Percentiles rank a stretch among this genome's conserved stretches.
Conservation (phyloP, 35 echinoderm and acorn worm species). For the Patiria miniata region DNA sequence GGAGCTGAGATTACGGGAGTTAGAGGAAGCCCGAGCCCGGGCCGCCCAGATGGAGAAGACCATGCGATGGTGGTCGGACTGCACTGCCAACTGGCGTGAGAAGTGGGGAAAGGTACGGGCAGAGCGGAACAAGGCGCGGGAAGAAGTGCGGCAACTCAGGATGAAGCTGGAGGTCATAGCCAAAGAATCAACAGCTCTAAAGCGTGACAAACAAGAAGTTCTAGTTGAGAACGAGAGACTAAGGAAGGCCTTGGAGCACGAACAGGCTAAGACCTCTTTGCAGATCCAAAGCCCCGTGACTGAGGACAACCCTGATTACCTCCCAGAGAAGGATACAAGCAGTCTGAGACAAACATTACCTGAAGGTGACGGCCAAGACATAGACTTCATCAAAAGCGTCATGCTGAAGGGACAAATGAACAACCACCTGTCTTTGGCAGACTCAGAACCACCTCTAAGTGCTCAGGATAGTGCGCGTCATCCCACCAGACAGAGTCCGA, state of each 20-base stretch:
- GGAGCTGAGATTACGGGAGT: slow-evolving; percentile 75
- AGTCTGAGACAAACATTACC: slow-evolving; percentile 5
- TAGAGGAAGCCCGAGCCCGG: slow-evolving; percentile 81
- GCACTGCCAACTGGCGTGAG: slow-evolving; percentile 94
- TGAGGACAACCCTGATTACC: slow-evolving; percentile 34
- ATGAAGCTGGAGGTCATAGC: slow-evolving; percentile 86
- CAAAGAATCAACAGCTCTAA: slow-evolving; percentile 83
- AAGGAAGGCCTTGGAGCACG: slow-evolving; percentile 38
- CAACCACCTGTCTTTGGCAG: not conserved
- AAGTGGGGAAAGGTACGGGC: slow-evolving; percentile 95
- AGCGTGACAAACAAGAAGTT: slow-evolving; percentile 83
- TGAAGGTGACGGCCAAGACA: not conserved
- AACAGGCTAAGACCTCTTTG: slow-evolving; percentile 18
- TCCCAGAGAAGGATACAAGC: slow-evolving; percentile 58
- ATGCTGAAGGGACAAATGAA: not conserved
- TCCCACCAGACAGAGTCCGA: not conserved
- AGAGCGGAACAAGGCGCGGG: slow-evolving; percentile 89
- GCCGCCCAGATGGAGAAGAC: slow-evolving; percentile 99
- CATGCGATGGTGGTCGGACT: slow-evolving; percentile 98
- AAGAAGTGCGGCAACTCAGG: slow-evolving; percentile 75
- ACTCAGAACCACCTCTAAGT: not conserved
- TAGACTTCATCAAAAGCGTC: not conserved
- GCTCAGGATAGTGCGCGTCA: slow-evolving; percentile 3
- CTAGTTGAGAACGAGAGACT: slow-evolving; percentile 74
- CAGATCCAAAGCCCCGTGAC: not conserved